A percentile compares a stretch with the other conserved stretches of the same genome.
phyloP scores from a whole-genome alignment of 1,140 invertebrate genomes.

The Microplitis demolitor region DNA sequence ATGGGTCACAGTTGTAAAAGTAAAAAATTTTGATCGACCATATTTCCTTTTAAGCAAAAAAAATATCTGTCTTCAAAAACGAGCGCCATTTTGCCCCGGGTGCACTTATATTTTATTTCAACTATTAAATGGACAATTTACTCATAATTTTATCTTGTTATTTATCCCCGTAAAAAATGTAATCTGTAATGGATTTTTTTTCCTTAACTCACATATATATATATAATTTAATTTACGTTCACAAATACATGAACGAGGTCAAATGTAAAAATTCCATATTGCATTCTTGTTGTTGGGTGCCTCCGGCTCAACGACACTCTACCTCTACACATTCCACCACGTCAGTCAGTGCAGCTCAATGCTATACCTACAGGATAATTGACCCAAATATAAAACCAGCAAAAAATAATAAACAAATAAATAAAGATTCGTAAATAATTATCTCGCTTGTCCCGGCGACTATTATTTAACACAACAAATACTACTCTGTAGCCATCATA shows the following conservation, averaged over 20 bases:
- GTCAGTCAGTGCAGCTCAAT: background rate
- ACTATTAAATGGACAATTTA: too few relatives aligned
- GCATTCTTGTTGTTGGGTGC: background rate
- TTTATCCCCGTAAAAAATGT: too few relatives aligned
- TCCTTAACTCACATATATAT: background rate
- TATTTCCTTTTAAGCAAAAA: too few relatives aligned
- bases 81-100: too few relatives aligned
- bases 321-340: background rate
- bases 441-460: background rate
- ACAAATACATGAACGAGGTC: background rate
- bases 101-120: too few relatives aligned
- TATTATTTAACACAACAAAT: too few relatives aligned
- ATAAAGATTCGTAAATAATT: constrained; percentile 44
- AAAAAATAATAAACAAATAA: constrained; percentile 25
- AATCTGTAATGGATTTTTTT: too few relatives aligned
- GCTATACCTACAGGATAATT: constrained; percentile 35
- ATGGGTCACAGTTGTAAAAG: too few relatives aligned
- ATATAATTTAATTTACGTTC: background rate
- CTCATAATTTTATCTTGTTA: too few relatives aligned
- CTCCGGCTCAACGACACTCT: background rate
- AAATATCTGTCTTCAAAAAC: too few relatives aligned
- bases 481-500: too few relatives aligned
- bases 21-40: too few relatives aligned
- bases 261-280: background rate
- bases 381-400: constrained; percentile 40